Evolutionary conservation across 2,797 vertebrate species (phyloP), one percentile per base, ranked within the genome.

Genomic region (Etheostoma perlongum): DNA sequence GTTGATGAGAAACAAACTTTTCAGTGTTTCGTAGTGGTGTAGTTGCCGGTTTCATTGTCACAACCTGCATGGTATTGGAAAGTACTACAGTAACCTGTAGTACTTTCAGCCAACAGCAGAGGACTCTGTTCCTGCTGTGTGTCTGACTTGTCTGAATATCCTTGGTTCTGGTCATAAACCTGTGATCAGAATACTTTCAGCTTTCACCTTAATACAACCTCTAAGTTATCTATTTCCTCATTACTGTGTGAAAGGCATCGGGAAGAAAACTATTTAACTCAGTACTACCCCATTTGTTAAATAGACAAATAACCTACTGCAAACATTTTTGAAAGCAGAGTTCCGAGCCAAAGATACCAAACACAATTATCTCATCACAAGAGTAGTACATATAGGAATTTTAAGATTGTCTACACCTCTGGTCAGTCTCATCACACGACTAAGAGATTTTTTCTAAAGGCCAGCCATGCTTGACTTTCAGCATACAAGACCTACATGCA

Each of bases 31-130:
- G 44, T 11, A 72, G 21, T 55, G 25, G 16, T 30, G 48, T 51
- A 47, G 36, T 44, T 71, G 73, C 64, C 67, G 76, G 78, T 69
- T 83, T 47, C 46, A 52, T 19, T 48, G 33, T 52, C 58, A 49
- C 2, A 59, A 19, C 6, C 11, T 78, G 16, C 49, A 11, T 55
- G 8, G 33, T 12, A 18, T 16, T 12, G 33, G 47, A 25, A 25
- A 25, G 25, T 25, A 25, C 18, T 59, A 49, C 23, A 74, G 51
- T 19, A 60, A 58, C 33, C 6, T 76, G 90, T 63, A 91, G 81
- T 90, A 81, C 87, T 40, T 55, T 27, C 4, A 78, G 58, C 48
- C 60, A 83, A 72, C 89, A 92, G 89, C 86, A 91, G 91, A 93
- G 87, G 90, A 53, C 90, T 89, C 90, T 85, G 76, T 85, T 77